A percentile compares a stretch with the other conserved stretches of the same genome.
phyloP scores from a whole-genome alignment of 2,113 vertebrate genomes.

The Chamaea fasciata region DNA sequence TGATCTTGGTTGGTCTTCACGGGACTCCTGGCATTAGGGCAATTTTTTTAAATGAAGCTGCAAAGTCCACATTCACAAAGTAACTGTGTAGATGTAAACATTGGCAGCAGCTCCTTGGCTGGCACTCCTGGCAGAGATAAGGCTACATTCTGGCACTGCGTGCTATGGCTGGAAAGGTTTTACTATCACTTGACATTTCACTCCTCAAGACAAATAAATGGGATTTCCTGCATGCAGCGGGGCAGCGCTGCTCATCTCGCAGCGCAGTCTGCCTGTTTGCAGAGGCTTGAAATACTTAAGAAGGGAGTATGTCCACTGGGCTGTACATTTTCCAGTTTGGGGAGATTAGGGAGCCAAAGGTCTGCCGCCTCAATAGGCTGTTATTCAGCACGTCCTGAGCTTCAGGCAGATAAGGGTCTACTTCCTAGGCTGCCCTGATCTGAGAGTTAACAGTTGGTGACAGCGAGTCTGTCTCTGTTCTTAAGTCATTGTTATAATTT shows the following conservation, averaged over 20 bases:
- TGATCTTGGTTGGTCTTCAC: neutral
- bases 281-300: neutral
- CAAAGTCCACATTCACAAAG: neutral
- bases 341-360: conserved; percentile 51
- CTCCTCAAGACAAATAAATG: neutral
- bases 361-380: conserved; percentile 3
- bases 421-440: conserved; percentile 61
- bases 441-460: conserved; percentile 59
- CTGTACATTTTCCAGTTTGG: conserved; percentile 2
- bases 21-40: neutral
- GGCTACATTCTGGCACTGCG: neutral
- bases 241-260: neutral
- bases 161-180: neutral
- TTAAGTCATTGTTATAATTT: conserved; percentile 53
- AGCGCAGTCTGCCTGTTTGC: neutral
- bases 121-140: neutral
- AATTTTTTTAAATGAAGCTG: neutral
- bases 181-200: neutral
- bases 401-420: conserved; percentile 40
- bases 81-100: neutral
- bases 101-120: neutral
- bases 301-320: neutral
- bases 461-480: conserved; percentile 60
- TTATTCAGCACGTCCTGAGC: conserved; percentile 64
- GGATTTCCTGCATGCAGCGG: neutral